Conservation (phyloP, 2,888 invertebrate species). For the Nemotelus nigrinus region DNA sequence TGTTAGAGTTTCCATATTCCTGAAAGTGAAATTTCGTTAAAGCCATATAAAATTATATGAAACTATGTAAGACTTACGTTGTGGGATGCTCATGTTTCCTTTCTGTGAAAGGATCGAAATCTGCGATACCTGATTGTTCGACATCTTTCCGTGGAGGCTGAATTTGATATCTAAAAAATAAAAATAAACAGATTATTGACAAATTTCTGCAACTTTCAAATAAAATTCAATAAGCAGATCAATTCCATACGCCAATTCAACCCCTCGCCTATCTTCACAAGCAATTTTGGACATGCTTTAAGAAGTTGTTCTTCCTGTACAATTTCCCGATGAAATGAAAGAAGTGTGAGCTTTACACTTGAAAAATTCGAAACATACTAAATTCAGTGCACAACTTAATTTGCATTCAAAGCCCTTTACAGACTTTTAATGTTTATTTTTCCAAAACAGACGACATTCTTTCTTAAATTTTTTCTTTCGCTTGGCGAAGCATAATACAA, state of each 20-base stretch:
- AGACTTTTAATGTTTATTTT: not conserved
- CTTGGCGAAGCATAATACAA: not conserved
- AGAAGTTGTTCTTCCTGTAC: no score
- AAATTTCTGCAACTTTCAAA: constrained; percentile 33
- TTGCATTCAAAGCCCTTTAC: constrained; percentile 22
- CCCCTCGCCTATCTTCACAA: not conserved
- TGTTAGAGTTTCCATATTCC: constrained; percentile 89
- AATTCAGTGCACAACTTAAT: not conserved
- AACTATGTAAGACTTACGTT: constrained; percentile 72
- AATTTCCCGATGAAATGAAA: not conserved
- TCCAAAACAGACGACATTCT: constrained; percentile 21
- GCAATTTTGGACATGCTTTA: not conserved
- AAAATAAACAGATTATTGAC: constrained; percentile 44
- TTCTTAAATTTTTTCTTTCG: constrained; percentile 17
- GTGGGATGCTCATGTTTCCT: constrained; percentile 79
- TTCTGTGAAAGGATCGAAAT: constrained; percentile 79
- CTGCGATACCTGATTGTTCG: constrained; percentile 67
- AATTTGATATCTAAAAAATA: constrained; percentile 60
- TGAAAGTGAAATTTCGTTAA: constrained; percentile 61
- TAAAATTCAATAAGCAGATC: constrained; percentile 1
- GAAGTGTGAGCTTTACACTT: not conserved
- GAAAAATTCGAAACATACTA: constrained; percentile 14
- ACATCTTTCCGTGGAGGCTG: constrained; percentile 66
- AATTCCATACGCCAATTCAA: constrained; percentile 23
- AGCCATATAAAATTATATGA: not conserved